Evolutionary conservation across 2,888 invertebrate species (phyloP), one percentile per base, ranked within the genome.

Genomic region (Nysson spinosus): DNA sequence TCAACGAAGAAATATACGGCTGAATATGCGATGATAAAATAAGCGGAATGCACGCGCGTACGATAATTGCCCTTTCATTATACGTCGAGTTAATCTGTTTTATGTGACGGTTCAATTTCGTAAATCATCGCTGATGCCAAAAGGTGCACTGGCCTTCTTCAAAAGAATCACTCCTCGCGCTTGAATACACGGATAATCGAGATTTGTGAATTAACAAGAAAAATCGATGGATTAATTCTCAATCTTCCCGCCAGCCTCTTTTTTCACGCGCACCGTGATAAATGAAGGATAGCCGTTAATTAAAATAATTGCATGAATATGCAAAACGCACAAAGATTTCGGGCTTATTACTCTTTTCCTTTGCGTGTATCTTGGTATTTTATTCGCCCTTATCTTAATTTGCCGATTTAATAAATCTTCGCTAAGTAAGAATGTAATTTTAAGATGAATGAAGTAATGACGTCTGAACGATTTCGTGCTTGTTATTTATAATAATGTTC

Each of bases 71-170:
- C 24, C 32, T 55, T 74, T 52, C 46, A 63, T 74, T 73, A 46
- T 44, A 40, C 32, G 40, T 50, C 52, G 24, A n/a, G 20, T 56
- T 37, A 35, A 57, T 50, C 40, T 67, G 40, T 55, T 74, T 67
- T 70, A 70, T 51, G 43, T 34, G 63, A 61, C 70, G 37, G 50
- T 67, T 71, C 55, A 56, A 75, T 73, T 75, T 62, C 55, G 69
- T 69, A 66, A 58, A 72, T 73, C 42, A 60, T 22, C 4, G 5
- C 4, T 7, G 16, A 11, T 9, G 30, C 7, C 43, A n/a, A 34
- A 16, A 7, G 9, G 42, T 34, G 7, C 37, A 9, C 19, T 17
- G 17, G 35, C 16, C 11, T n/a, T n/a, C n/a, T n/a, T 16, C 28
- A 16, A 20, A 22, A 42, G 42, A 55, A 35, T 14, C 24, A 14